Percentiles rank a stretch among this genome's conserved stretches.
Conservation (phyloP, 1,140 invertebrate species). For the Papilio machaon region DNA sequence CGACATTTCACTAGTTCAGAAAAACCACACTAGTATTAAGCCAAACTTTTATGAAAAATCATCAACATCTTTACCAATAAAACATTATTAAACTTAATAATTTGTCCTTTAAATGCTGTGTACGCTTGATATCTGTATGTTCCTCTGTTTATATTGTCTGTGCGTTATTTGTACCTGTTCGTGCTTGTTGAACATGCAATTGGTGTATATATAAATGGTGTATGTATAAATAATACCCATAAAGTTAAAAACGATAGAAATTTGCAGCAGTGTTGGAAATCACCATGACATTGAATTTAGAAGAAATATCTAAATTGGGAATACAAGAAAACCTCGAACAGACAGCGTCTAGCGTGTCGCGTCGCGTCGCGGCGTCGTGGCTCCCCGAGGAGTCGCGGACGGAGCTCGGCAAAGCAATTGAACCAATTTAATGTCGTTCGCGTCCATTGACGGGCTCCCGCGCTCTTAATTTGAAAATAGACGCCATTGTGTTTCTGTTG, state of each 20-base stretch:
- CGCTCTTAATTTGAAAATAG: constrained; percentile 79
- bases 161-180: no score
- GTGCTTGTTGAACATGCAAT: no score
- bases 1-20: background rate
- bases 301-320: constrained; percentile 50
- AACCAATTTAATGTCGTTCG: constrained; percentile 80
- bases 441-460: constrained; percentile 73
- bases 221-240: background rate
- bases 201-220: no score
- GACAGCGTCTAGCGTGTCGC: constrained; percentile 33
- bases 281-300: constrained; percentile 33
- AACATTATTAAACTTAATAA: background rate
- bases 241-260: background rate
- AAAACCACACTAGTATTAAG: background rate
- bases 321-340: constrained; percentile 43
- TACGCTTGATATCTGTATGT: no score
- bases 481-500: constrained; percentile 66
- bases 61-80: background rate
- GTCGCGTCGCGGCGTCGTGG: constrained; percentile 52
- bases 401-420: constrained; percentile 75
- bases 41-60: background rate
- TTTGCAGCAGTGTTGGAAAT: background rate
- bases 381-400: constrained; percentile 66
- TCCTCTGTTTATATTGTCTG: no score
- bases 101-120: no score